phyloP scores from a whole-genome alignment of 2,797 vertebrate genomes.

The Enteromius unitaeniatus region DNA sequence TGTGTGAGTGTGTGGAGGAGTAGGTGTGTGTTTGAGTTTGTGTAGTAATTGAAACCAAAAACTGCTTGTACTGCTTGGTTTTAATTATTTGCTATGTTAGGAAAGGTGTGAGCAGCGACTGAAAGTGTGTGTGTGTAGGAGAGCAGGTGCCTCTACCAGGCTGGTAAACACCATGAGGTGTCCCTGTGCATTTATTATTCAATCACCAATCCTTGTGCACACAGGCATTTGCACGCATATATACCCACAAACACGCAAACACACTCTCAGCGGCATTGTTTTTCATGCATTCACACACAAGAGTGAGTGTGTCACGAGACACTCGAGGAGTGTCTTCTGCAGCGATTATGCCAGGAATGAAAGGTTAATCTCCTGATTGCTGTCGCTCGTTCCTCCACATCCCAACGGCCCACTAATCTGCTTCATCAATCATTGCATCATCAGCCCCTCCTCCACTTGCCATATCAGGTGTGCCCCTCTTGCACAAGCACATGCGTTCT shows the following conservation, averaged over 20 bases:
- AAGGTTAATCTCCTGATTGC: constrained; percentile 38
- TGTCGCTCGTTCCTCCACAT: constrained; percentile 38
- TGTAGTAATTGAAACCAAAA: too few relatives aligned
- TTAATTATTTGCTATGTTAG: constrained; percentile 23
- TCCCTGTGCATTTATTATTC: constrained; percentile 45
- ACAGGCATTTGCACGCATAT: constrained; percentile 23
- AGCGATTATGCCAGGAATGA: neutral
- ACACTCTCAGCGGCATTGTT: constrained; percentile 68
- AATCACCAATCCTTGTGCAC: constrained; percentile 37
- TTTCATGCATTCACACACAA: constrained; percentile 40
- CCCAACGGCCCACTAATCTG: constrained; percentile 2
- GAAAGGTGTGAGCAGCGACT: constrained; percentile 11
- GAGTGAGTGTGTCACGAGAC: constrained; percentile 13
- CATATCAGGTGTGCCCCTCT: neutral
- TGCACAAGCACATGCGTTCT: neutral
- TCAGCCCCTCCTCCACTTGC: neutral
- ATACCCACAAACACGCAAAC: constrained; percentile 47
- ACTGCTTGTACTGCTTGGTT: neutral
- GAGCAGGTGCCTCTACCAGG: constrained; percentile 55
- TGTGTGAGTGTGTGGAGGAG: too few relatives aligned
- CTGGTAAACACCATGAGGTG: constrained; percentile 53
- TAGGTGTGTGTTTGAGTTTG: too few relatives aligned
- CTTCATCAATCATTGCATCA: constrained; percentile 32
- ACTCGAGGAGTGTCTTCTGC: neutral
- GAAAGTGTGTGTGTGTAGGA: constrained; percentile 1